Percentiles rank a stretch among this genome's conserved stretches.
Evolutionary conservation across 92 coral and sea anemone species (phyloP).

Genomic region (Porites cylindrica): DNA sequence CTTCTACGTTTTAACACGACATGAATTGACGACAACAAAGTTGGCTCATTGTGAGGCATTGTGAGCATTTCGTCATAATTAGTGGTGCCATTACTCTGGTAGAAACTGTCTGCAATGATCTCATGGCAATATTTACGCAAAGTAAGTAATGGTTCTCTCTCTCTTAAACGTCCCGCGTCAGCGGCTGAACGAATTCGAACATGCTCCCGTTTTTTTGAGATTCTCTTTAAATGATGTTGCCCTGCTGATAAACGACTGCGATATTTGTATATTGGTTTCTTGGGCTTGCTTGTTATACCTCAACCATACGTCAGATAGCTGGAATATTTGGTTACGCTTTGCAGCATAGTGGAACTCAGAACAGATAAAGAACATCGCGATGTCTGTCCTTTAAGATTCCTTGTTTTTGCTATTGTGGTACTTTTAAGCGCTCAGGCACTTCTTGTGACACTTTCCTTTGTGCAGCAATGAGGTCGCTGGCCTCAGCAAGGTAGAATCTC

Average conservation of each 20-base stretch:
- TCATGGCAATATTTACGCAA: no score
- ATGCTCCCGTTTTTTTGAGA: neutral
- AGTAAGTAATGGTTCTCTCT: slow-evolving; percentile 48
- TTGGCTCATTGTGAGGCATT: slow-evolving; percentile 30
- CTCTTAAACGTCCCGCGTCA: slow-evolving; percentile 14
- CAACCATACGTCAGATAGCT: slow-evolving; percentile 35
- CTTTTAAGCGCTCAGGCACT: slow-evolving; percentile 7
- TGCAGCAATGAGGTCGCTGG: slow-evolving; percentile 37
- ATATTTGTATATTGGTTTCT: slow-evolving; percentile 2
- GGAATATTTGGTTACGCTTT: neutral
- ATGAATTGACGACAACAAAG: slow-evolving; percentile 16
- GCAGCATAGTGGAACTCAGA: slow-evolving; percentile 20
- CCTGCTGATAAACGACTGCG: slow-evolving; percentile 40
- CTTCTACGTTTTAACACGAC: slow-evolving; percentile 27
- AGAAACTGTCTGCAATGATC: neutral
- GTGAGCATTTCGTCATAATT: slow-evolving; percentile 35
- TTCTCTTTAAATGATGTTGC: slow-evolving; percentile 21
- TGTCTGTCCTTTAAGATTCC: slow-evolving; percentile 10
- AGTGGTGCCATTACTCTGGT: slow-evolving; percentile 17
- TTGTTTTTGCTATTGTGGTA: slow-evolving; percentile 3
- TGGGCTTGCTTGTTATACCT: slow-evolving; percentile 30
- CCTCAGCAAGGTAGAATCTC: slow-evolving; percentile 34
- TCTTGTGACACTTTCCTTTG: slow-evolving; percentile 28
- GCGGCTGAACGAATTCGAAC: slow-evolving; percentile 44
- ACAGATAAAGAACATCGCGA: slow-evolving; percentile 19